Evolutionary conservation across 1,140 invertebrate genomes (phyloP), one percentile per base, ranked within the genome.

Genomic region (Tetraneura akinire): DNA sequence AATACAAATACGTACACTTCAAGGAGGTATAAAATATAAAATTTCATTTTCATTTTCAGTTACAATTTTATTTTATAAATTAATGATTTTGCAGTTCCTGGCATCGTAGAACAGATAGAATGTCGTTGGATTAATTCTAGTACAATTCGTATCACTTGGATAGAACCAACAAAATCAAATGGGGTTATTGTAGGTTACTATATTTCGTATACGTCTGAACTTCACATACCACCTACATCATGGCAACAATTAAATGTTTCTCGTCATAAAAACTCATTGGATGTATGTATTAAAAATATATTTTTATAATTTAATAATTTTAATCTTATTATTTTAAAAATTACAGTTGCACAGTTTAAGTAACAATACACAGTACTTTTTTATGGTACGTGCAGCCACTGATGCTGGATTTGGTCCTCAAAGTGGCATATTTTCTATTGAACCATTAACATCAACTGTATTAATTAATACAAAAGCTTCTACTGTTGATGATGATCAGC

Each of bases 1-100:
- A 80, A 86, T 90, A 49, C 87, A 89, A 81, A 88, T 88, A 81
- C 86, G 86, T 51, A 89, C 89, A 21, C 85, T 87, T 71, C 87
- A 88, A 85, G 88, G 87, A 84, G 85, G 88, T 88, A 83, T 49
- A 66, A 8, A 23, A 26, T 16, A 26, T 68, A 23, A 23, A 14
- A 26, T 53, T 8, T 4, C 8, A 37, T 8, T 37, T n/a, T n/a
- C n/a, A n/a, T n/a, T 37, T 37, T 37, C 8, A 37, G 32, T 4
- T 37, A 4, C 3, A 37, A 37, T 37, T 47, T 47, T 4, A 86
- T 85, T 85, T 80, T 49, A n/a, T n/a, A 29, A 64, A n/a, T n/a
- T 71, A 26, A 26, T 37, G 8, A 45, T 78, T 80, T 84, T 84
- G 16, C 45, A 88, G 88, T 89, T 83, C 88, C 89, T 80, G 85